Evolutionary conservation across 2,888 invertebrate species (phyloP).

Genomic region (Cataglyphis altisquamis): DNA sequence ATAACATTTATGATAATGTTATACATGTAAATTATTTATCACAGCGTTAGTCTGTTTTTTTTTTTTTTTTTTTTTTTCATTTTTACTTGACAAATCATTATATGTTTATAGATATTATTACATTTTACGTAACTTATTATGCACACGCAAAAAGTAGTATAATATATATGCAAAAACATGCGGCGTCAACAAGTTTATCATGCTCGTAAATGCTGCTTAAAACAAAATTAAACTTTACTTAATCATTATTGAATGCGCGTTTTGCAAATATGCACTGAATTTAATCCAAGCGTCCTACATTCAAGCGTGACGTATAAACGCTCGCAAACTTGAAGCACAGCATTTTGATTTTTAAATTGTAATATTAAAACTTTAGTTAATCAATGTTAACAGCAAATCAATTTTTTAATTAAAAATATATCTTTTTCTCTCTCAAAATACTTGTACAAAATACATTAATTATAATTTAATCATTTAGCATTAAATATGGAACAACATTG

Average conservation of each 20-base stretch:
- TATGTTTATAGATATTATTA: neutral
- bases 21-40: neutral
- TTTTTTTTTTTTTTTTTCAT: neutral
- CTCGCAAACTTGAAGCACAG: neutral
- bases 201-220: neutral
- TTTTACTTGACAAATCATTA: neutral
- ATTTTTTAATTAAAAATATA: neutral
- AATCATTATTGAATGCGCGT: conserved; percentile 5
- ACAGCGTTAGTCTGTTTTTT: neutral
- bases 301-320: neutral
- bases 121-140: neutral
- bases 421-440: neutral
- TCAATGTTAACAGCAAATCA: no score
- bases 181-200: neutral
- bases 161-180: neutral
- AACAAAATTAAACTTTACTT: conserved; percentile 10
- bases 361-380: neutral
- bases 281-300: neutral
- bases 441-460: neutral
- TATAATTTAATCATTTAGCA: neutral
- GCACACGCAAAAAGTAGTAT: neutral
- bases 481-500: conserved; percentile 8
- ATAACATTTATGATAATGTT: neutral
- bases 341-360: neutral
- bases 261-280: conserved; percentile 22